phyloP scores from a whole-genome alignment of 2,113 vertebrate genomes.

The Coryphaenoides rupestris region DNA sequence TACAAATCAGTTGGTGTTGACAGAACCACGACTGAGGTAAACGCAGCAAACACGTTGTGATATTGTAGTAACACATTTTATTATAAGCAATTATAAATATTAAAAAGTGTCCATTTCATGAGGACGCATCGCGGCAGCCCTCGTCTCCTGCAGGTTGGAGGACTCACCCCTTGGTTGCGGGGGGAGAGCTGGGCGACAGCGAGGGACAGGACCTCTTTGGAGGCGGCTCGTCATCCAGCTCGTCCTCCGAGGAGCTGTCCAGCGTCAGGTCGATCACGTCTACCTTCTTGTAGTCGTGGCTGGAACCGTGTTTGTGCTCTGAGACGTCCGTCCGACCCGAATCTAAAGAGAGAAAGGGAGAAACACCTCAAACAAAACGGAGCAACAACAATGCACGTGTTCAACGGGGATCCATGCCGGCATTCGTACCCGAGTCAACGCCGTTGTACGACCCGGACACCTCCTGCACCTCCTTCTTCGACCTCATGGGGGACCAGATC shows the following conservation, averaged over 20 bases:
- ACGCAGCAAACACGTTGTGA: too few relatives aligned
- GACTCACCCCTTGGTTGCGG: conserved; percentile 86
- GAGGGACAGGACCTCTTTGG: conserved; percentile 90
- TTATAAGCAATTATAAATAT: too few relatives aligned
- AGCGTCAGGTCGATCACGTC: conserved; percentile 96
- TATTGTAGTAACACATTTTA: too few relatives aligned
- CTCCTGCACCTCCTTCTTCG: conserved; percentile 93
- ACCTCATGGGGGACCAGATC: conserved; percentile 94
- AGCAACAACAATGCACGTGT: not conserved
- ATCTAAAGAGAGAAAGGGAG: conserved; percentile 56
- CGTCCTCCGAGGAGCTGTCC: conserved; percentile 95
- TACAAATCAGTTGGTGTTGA: too few relatives aligned
- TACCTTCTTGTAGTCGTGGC: conserved; percentile 83
- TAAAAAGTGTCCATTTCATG: too few relatives aligned
- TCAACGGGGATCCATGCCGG: not conserved
- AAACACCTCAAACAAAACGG: not conserved
- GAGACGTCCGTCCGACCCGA: conserved; percentile 79
- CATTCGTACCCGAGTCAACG: conserved; percentile 78
- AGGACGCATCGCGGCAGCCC: too few relatives aligned
- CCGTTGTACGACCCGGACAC: conserved; percentile 89
- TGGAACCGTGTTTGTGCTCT: conserved; percentile 82
- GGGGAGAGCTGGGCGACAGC: conserved; percentile 86
- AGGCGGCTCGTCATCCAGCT: conserved; percentile 87
- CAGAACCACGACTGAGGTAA: too few relatives aligned
- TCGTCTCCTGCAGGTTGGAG: not conserved